Conservation (phyloP, 2,797 vertebrate genomes). For the Eulemur coronatus region DNA sequence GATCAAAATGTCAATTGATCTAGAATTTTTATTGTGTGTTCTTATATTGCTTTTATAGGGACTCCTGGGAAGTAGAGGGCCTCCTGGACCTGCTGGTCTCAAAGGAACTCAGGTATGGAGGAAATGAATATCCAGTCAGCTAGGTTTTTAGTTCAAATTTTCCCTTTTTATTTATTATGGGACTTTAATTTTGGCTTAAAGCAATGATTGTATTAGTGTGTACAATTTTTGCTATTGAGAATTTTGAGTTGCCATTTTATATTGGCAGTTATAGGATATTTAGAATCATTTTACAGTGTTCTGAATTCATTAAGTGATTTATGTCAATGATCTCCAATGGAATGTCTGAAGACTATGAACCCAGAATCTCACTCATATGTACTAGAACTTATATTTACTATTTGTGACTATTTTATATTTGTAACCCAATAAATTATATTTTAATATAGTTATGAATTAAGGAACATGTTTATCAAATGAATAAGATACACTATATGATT, state of each 20-base stretch:
- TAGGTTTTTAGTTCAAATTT: neutral
- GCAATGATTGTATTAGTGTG: constrained; percentile 18
- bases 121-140: neutral
- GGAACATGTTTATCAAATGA: constrained; percentile 29
- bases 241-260: constrained; percentile 51
- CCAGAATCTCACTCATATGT: neutral
- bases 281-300: neutral
- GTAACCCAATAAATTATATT: constrained; percentile 27
- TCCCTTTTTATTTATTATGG: neutral
- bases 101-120: constrained; percentile 93
- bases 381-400: constrained; percentile 30
- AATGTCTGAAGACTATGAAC: neutral
- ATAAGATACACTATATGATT: neutral
- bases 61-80: constrained; percentile 90
- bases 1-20: neutral
- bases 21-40: constrained; percentile 11
- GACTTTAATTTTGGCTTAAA: constrained; percentile 31
- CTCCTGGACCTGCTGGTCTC: constrained; percentile 91
- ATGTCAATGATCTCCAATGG: constrained; percentile 47
- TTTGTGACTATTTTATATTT: constrained; percentile 54
- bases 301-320: constrained; percentile 39
- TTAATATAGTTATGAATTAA: constrained; percentile 26
- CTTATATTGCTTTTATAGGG: constrained; percentile 85
- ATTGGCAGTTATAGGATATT: neutral
- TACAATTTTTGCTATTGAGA: neutral